These are phyloP conservation scores for Fratercula arctica DNA, from an alignment of 2,797 vertebrate genomes.

Conservation along the genomic window DNA sequence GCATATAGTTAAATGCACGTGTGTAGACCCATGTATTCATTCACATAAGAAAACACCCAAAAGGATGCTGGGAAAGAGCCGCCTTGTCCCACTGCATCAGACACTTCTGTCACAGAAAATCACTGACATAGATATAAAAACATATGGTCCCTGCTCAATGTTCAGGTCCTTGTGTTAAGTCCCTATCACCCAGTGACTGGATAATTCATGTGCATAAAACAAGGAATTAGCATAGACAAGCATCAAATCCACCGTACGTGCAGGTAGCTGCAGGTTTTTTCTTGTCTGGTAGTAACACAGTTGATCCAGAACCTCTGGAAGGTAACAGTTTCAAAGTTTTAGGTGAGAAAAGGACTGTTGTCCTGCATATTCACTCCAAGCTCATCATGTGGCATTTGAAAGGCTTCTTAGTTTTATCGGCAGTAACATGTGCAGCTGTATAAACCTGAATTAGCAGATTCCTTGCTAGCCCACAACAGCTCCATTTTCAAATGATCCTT, in stretches of 20 bases:
- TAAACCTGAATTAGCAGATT: not conserved
- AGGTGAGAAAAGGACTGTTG: not conserved
- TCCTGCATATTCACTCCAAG: not conserved
- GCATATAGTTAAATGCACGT: not conserved
- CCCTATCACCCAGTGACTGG: not conserved
- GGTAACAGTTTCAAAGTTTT: not conserved
- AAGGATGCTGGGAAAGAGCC: not conserved
- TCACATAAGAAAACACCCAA: not conserved
- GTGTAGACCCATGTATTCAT: not conserved
- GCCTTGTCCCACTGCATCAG: not conserved
- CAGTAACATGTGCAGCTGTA: not conserved
- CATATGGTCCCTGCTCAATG: not conserved
- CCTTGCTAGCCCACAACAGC: not conserved
- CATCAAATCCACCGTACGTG: rapidly evolving
- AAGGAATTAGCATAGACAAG: not conserved
- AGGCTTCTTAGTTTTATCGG: not conserved
- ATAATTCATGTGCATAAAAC: not conserved
- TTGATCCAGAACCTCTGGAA: not conserved
- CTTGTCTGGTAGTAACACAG: not conserved
- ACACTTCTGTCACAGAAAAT: not conserved
- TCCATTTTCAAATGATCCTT: not conserved
- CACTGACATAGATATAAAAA: not conserved
- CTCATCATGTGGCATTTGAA: not conserved
- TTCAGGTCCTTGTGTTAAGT: not conserved
- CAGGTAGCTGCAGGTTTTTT: not conserved